Base-by-base conservation (phyloP, 2,888 invertebrate species). In the Himalopsyche anomala region DNA sequence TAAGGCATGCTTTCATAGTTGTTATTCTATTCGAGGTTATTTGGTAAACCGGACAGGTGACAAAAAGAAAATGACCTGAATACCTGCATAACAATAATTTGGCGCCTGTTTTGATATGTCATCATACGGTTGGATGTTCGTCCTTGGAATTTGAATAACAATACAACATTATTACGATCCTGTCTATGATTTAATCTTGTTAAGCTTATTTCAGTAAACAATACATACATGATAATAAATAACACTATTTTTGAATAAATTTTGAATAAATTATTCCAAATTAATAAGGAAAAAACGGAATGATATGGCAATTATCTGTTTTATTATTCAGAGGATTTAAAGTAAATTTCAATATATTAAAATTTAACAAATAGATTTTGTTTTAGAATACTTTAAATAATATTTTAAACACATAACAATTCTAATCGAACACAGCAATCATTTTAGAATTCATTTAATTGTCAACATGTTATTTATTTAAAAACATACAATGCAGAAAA, bases 131-230 rank as follows among this genome's bases (percentile, higher is more conserved):
- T 36, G n/a, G 36, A 74, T 74, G 36, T 28, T 74, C 74, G 74
- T 36, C 74, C 74, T 74, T 38, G 74, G 15, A 38, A 38, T 74
- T 74, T 38, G n/a, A 74, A 36, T 74, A 74, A 74, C 36, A 51
- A 51, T 36, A 74, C 9, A 36, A 74, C 74, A 74, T 28, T 36
- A 74, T 74, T 74, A 6, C 28, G 11, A 28, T 9, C 19, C 56
- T 56, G 56, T 56, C 56, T n/a, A 19, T 28, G n/a, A 28, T 62
- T 62, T 15, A 15, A 62, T 62, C 11, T 12, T 19, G 28, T 62
- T 4, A 3, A 11, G 62, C 19, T 62, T 5, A 62, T 62, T 62
- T 1, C 28, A n/a, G 11, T 62, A 28, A 11, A 28, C 28, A 28
- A 28, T 62, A 62, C n/a, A 11, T 19, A 17, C n/a, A 28, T 62